Evolutionary conservation across 2,113 vertebrate genomes (phyloP), one percentile per base, ranked within the genome.

Genomic region (Onychostoma macrolepis): DNA sequence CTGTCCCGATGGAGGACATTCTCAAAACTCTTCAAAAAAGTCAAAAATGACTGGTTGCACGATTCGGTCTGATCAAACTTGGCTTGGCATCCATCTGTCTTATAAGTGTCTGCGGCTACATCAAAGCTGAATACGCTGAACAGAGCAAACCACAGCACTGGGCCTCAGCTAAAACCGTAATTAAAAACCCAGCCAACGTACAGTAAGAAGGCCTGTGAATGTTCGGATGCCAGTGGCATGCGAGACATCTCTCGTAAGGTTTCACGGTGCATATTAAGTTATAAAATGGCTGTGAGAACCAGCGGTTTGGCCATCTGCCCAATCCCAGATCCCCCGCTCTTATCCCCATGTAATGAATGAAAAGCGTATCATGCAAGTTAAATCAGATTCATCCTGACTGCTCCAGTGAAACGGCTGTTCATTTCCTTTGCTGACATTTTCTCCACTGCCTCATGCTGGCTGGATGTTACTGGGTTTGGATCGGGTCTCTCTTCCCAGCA

Each of bases 241-340:
- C 21, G 6, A 83, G 63, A 63, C 67, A 84, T 83, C 61, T 78
- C 78, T 87, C 38, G 48, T 67, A 88, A 80, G 74, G 76, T 78
- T 87, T 86, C 83, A 81, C 53, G 83, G 83, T 89, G 83, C 86
- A 84, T 87, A 89, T 89, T 87, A 88, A 89, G 88, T 84, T 89
- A 88, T 88, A 89, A 89, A 88, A 88, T 76, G 84, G 50, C 87
- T 87, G 85, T 91, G 89, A 91, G 89, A 89, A 89, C 84, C 83
- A 83, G 88, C 7, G 79, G 78, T 87, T 91, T 91, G 91, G 89
- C 87, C 6, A 1, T 6, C 4, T 1, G 79, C 87, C 69, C 79
- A 77, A 58, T 77, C 85, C 85, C 43, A 89, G 83, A 61, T 53
- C 85, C 48, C 69, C 61, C 65, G 81, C 84, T 79, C 83, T 80